These are phyloP conservation scores for Lutjanus erythropterus DNA, from an alignment of 2,113 vertebrate species.

Conservation along the genomic window DNA sequence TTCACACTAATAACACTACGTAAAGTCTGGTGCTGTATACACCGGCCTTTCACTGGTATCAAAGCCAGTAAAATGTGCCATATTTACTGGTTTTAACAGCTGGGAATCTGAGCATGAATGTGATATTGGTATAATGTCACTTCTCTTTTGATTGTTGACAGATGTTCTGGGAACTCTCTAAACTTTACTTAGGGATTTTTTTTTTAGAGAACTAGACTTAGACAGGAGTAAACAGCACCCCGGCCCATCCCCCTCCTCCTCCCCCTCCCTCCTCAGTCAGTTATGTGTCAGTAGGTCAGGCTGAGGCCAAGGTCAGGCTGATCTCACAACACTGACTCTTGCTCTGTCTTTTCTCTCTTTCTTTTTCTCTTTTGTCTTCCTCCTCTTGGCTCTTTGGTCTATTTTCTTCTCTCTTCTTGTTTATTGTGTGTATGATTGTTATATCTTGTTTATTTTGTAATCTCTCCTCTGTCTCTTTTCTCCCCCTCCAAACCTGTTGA, in stretches of 20 bases:
- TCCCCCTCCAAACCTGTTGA: constrained; percentile 30
- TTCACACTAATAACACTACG: not conserved
- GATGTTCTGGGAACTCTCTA: not conserved
- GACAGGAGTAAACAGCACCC: not conserved
- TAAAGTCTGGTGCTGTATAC: not conserved
- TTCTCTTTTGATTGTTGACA: not conserved
- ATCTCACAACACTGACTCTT: not conserved
- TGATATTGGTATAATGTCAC: not conserved
- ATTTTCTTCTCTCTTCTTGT: not conserved
- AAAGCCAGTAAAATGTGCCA: not conserved
- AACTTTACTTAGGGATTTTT: not conserved
- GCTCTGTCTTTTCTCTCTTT: not conserved
- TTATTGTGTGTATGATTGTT: not conserved
- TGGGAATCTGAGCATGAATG: not conserved
- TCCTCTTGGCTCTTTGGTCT: not conserved
- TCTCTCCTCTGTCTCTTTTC: not conserved
- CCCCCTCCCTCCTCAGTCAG: not conserved
- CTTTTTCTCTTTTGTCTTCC: not conserved
- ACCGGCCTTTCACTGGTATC: not conserved
- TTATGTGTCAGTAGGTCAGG: constrained; percentile 53
- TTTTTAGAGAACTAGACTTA: not conserved
- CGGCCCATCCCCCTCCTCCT: not conserved
- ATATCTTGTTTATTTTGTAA: not conserved
- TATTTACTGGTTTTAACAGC: not conserved
- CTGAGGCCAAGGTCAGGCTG: constrained; percentile 36